A percentile compares a stretch with the other conserved stretches of the same genome.
These are phyloP conservation scores for Melanostoma mellinum DNA, from an alignment of 2,888 invertebrate species.

Conservation along the genomic window DNA sequence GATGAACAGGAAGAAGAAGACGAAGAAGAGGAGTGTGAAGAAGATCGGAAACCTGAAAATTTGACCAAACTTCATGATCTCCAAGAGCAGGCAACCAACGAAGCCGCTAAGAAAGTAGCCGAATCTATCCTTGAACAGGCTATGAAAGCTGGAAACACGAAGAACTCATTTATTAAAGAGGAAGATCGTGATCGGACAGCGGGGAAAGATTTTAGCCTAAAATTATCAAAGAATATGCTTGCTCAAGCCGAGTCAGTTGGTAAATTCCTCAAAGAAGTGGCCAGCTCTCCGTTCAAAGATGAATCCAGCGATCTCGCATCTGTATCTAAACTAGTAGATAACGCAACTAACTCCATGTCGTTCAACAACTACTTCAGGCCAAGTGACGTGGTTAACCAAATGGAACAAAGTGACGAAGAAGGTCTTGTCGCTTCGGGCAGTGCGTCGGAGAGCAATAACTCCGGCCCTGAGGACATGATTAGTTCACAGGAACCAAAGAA, in stretches of 20 bases:
- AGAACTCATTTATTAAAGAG: constrained; percentile 30
- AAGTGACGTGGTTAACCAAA: constrained; percentile 80
- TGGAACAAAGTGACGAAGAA: constrained; percentile 86
- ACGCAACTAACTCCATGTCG: constrained; percentile 85
- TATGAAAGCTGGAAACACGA: constrained; percentile 77
- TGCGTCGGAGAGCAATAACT: constrained; percentile 91
- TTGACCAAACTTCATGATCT: constrained; percentile 80
- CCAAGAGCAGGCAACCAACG: constrained; percentile 82
- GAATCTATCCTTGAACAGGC: constrained; percentile 84
- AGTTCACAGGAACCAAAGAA: constrained; percentile 85
- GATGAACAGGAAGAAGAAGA: constrained; percentile 76
- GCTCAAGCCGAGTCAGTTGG: constrained; percentile 83
- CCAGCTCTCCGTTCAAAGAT: constrained; percentile 82
- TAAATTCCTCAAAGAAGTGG: constrained; percentile 80
- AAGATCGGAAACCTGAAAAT: constrained; percentile 69
- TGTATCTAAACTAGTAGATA: constrained; percentile 89
- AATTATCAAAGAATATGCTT: constrained; percentile 84
- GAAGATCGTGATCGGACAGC: constrained; percentile 27
- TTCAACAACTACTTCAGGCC: constrained; percentile 86
- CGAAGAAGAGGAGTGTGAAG: constrained; percentile 71
- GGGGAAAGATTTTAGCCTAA: constrained; percentile 83
- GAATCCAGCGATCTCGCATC: constrained; percentile 88
- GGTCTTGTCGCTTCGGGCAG: constrained; percentile 90
- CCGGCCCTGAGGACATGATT: constrained; percentile 88
- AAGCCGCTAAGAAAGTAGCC: constrained; percentile 83